phyloP scores from a whole-genome alignment of 2,888 invertebrate species.

The Troilus luridus region DNA sequence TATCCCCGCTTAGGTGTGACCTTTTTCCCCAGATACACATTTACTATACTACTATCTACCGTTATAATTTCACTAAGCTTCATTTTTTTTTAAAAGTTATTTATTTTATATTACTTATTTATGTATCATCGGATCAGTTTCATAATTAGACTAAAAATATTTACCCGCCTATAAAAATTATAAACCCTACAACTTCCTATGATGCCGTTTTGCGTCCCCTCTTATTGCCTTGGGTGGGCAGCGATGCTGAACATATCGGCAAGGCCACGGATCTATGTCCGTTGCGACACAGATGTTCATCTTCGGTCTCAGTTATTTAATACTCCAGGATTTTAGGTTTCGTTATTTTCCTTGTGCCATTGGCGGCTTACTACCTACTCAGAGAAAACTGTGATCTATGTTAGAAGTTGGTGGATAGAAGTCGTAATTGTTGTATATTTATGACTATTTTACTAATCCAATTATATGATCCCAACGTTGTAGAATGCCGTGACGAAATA shows the following conservation, averaged over 20 bases:
- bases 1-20: no score
- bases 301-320: conserved; percentile 1
- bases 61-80: no score
- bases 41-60: no score
- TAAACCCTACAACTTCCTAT: not conserved
- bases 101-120: no score
- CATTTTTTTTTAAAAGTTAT: no score
- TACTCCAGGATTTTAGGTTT: not conserved
- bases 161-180: not conserved
- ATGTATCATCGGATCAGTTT: not conserved
- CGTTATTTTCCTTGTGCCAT: not conserved
- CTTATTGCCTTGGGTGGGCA: not conserved
- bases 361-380: not conserved
- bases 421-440: no score
- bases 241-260: not conserved
- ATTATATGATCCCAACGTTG: no score
- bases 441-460: no score
- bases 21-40: no score
- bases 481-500: no score
- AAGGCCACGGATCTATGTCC: not conserved
- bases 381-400: not conserved
- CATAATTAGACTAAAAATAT: not conserved
- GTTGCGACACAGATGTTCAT: not conserved
- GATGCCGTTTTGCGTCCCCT: not conserved
- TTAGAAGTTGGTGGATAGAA: not conserved